Percentiles rank a stretch among this genome's conserved stretches.
phyloP scores from a whole-genome alignment of 1,140 invertebrate species.

The Chymomyza costata region DNA sequence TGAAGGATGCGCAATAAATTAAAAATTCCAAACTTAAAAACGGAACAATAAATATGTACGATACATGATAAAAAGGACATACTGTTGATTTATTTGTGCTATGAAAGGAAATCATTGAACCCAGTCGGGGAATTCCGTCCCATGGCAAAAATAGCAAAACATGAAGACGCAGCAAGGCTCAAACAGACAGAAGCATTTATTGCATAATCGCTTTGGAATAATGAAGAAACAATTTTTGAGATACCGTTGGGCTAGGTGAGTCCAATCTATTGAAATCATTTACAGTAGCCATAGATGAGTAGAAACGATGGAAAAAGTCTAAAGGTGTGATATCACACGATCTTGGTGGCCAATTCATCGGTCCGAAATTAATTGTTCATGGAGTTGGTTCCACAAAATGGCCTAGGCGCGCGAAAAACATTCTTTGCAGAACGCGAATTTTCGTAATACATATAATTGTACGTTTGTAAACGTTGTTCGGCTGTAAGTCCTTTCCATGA shows the following conservation, averaged over 20 bases:
- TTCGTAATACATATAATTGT: too few species aligned
- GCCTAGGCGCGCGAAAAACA: too few species aligned
- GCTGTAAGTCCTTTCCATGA: too few species aligned
- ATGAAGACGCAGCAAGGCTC: constrained; percentile 19
- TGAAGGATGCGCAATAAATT: constrained; percentile 68
- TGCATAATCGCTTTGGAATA: constrained; percentile 65
- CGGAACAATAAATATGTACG: constrained; percentile 67
- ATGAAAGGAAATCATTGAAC: constrained; percentile 45
- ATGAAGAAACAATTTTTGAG: constrained; percentile 45
- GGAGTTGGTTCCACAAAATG: too few species aligned
- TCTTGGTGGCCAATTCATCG: too few species aligned
- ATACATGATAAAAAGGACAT: constrained; percentile 52
- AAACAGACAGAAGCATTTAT: constrained; percentile 66
- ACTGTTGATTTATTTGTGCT: constrained; percentile 63
- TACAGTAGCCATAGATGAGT: background rate
- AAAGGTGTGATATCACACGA: too few species aligned
- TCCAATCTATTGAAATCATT: background rate
- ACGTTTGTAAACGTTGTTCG: too few species aligned
- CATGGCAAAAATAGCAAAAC: constrained; percentile 2
- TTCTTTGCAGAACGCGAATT: too few species aligned
- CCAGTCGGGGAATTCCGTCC: constrained; percentile 1
- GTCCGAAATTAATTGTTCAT: too few species aligned
- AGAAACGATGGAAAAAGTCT: too few species aligned
- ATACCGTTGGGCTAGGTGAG: constrained; percentile 14
- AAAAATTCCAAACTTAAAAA: constrained; percentile 73